Base-by-base conservation (phyloP, 1,140 invertebrate genomes). In the Atta cephalotes region DNA sequence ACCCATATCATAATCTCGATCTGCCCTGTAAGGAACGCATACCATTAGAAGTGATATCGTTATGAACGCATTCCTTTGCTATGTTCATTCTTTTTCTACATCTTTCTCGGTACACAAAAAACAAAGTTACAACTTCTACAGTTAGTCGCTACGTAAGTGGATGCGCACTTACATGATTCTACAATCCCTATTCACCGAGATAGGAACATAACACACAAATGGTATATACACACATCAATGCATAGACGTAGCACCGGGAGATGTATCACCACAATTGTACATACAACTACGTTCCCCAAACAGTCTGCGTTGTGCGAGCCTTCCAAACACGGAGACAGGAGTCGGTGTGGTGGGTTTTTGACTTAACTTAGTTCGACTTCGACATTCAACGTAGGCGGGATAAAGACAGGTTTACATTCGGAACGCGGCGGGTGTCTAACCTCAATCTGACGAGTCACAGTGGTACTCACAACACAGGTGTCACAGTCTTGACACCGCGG, bases 1-100 rank as follows among this genome's bases (percentile, higher is more conserved):
- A 93, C 97, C 97, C 96, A 97, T 97, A 89, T 97, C 97, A 89
- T 96, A 95, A 93, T 95, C 95, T 88, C 92, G 92, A 92, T 95
- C 94, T 82, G 94, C 93, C 93, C 95, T 95, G 66, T 35, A 91
- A 89, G 53, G 79, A 39, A 63, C 2, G 5, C 14, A n/a, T n/a
- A n/a, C 25, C 62, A 25, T 76, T 72, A 65, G 21, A 56, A 35
- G 28, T 49, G 10, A 79, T 45, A 60, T 3, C 16, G 1, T 10
- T 12, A 2, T 4, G 12, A 21, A 5, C 3, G 0, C 18, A 39
- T 25, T 25, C 18, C 5, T n/a, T 49, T 14, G 9, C 25, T 35
- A 62, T 21, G 21, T 45, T 62, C 39, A 21, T 9, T 25, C 5
- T 35, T 35, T 35, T 35, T 35, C 35, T 21, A n/a, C 2, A 7